phyloP scores from a whole-genome alignment of 2,113 vertebrate species.

The Globicephala melas region DNA sequence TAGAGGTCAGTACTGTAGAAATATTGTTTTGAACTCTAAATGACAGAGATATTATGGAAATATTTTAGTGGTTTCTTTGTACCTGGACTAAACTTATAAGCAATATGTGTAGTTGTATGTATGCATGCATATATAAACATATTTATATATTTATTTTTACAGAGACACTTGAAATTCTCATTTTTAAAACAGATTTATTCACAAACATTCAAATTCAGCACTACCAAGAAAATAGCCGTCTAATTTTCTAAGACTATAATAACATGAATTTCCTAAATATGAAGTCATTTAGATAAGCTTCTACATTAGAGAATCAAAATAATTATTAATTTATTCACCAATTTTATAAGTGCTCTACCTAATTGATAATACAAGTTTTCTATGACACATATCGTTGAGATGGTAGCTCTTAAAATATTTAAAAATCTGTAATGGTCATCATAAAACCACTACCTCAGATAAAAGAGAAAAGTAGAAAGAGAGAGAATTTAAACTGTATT shows the following conservation, averaged over 20 bases:
- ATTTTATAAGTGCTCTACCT: background rate
- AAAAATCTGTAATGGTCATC: background rate
- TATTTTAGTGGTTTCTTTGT: background rate
- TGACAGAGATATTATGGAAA: background rate
- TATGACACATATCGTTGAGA: background rate
- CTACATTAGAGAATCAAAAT: background rate
- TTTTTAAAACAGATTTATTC: slow-evolving; percentile 11
- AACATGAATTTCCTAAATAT: background rate
- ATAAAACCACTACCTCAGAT: background rate
- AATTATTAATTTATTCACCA: background rate
- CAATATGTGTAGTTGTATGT: background rate
- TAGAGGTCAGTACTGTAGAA: background rate
- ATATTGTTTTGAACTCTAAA: background rate
- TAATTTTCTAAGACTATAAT: background rate
- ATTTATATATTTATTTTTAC: background rate
- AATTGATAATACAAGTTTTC: background rate
- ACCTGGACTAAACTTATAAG: background rate
- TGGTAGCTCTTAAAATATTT: slow-evolving; percentile 11
- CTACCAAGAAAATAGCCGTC: background rate
- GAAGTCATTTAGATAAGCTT: background rate
- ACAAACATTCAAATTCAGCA: background rate
- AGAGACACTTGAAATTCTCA: background rate
- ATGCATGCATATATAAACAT: background rate
- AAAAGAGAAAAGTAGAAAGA: background rate
- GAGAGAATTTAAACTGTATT: background rate